These are phyloP conservation scores for Xestobium rufovillosum DNA, from an alignment of 2,888 invertebrate species.

Conservation along the genomic window DNA sequence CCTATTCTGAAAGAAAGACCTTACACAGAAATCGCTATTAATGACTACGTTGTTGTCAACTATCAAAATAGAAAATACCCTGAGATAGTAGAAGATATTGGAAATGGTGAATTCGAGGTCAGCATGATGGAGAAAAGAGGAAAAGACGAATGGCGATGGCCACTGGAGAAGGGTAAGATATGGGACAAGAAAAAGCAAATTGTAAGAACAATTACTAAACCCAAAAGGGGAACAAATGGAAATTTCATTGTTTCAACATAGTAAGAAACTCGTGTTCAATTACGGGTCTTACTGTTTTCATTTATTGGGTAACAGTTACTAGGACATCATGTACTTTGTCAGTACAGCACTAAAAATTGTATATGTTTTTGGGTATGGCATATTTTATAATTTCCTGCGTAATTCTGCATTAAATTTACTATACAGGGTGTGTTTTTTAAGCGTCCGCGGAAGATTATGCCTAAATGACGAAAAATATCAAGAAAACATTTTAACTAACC, in stretches of 20 bases:
- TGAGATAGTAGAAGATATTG: constrained; percentile 5
- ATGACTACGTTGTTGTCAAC: constrained; percentile 5
- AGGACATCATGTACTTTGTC: constrained; percentile 2
- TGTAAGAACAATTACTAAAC: constrained; percentile 5
- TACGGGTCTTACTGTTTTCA: background rate
- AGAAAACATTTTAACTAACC: no score
- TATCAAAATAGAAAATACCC: constrained; percentile 5
- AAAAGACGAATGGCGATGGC: constrained; percentile 2
- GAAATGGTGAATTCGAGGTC: constrained; percentile 6
- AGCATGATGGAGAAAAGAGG: constrained; percentile 5
- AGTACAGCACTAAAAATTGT: background rate
- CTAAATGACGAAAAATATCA: no score
- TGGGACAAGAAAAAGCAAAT: constrained; percentile 4
- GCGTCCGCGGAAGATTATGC: no score
- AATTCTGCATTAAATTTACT: background rate
- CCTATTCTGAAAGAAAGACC: constrained; percentile 2
- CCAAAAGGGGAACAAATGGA: constrained; percentile 5
- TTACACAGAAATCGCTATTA: constrained; percentile 5
- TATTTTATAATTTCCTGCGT: background rate
- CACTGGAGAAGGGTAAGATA: constrained; percentile 5
- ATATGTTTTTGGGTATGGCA: constrained; percentile 1
- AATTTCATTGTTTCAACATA: constrained; percentile 4
- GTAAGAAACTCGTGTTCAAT: background rate
- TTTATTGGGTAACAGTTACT: constrained; percentile 2
- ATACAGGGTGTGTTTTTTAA: no score